phyloP scores from a whole-genome alignment of 2,113 vertebrate species.

The Mobula hypostoma region DNA sequence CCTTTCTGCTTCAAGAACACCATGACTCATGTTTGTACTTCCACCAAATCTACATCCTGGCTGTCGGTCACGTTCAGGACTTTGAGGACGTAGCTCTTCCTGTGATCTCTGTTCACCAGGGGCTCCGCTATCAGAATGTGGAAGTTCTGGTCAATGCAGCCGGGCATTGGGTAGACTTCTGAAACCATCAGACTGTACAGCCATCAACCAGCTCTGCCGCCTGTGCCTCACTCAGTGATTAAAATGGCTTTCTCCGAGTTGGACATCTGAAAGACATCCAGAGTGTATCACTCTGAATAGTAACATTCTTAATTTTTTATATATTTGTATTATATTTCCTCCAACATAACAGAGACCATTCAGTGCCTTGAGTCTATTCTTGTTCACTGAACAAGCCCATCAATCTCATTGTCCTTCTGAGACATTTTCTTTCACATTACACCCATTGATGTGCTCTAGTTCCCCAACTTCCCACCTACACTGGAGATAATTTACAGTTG shows the following conservation, averaged over 20 bases:
- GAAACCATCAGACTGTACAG: conserved; percentile 62
- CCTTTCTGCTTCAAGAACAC: conserved; percentile 63
- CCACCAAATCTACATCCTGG: conserved; percentile 53
- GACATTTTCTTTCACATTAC: no score
- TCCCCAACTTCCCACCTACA: no score
- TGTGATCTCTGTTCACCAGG: neutral
- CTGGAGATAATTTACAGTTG: no score
- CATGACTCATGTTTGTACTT: conserved; percentile 68
- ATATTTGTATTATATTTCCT: no score
- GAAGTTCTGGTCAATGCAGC: conserved; percentile 90
- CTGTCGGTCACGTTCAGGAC: conserved; percentile 72
- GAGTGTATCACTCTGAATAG: no score
- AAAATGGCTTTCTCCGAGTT: conserved; percentile 14
- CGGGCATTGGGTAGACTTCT: conserved; percentile 61
- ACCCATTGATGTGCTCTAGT: no score
- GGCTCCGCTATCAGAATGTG: conserved; percentile 44
- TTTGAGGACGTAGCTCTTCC: conserved; percentile 71
- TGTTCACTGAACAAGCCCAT: no score
- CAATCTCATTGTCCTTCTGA: no score
- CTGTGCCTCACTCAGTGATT: conserved; percentile 54
- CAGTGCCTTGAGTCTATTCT: no score
- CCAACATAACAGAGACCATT: no score
- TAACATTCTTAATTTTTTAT: no score
- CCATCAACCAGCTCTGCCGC: conserved; percentile 55
- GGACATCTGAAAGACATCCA: neutral